phyloP scores from a whole-genome alignment of 2,797 vertebrate species.

The Crax fasciolata region DNA sequence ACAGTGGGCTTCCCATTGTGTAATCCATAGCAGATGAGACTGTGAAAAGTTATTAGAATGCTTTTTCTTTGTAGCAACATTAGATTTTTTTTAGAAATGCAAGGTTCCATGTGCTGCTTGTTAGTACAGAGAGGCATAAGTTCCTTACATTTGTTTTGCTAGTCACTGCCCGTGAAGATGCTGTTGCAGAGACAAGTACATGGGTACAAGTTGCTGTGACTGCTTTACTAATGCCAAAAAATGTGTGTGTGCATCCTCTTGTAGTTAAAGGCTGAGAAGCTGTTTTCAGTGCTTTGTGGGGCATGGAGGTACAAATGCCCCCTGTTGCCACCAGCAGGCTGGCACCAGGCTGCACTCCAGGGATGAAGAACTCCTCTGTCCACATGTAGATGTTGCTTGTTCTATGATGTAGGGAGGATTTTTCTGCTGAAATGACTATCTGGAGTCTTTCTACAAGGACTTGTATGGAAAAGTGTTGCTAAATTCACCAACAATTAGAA shows the following conservation, averaged over 20 bases:
- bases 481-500: neutral
- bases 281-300: neutral
- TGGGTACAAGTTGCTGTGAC: constrained; percentile 10
- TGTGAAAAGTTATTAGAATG: neutral
- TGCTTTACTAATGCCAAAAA: neutral
- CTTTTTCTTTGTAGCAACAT: neutral
- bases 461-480: neutral
- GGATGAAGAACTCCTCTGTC: neutral
- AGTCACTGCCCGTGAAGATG: neutral
- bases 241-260: neutral
- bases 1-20: neutral
- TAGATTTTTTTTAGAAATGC: constrained; percentile 8
- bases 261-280: neutral
- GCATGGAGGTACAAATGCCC: neutral
- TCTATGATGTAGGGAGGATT: neutral
- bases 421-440: constrained; percentile 5
- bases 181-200: neutral
- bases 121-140: neutral
- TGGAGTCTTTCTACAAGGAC: neutral
- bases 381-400: neutral
- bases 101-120: neutral
- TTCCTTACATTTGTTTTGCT: constrained; percentile 17
- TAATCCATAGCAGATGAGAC: neutral
- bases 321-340: neutral
- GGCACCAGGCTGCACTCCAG: neutral